A percentile compares a stretch with the other conserved stretches of the same genome.
phyloP scores from a whole-genome alignment of 2,797 vertebrate species.

The Cryptoblepharus egeriae region DNA sequence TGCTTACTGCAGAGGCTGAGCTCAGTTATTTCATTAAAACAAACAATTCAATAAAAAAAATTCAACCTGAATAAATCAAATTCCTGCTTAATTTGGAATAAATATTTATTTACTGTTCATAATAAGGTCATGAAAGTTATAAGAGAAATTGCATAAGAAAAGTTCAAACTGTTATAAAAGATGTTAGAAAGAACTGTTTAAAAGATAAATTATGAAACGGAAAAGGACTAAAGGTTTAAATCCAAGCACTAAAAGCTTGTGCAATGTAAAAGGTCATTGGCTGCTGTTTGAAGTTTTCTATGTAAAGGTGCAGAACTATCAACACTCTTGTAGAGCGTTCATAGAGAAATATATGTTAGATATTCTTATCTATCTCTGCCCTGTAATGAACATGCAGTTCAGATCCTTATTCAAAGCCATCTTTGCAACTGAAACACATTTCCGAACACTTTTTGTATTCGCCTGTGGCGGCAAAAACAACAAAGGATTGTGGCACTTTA shows the following conservation, averaged over 20 bases:
- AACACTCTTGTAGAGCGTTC: no score
- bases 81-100: neutral
- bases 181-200: neutral
- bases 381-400: neutral
- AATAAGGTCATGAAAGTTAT: no score
- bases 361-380: neutral
- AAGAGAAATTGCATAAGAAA: no score
- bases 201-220: neutral
- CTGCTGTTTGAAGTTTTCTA: neutral
- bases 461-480: no score
- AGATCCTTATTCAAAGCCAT: neutral
- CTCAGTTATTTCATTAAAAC: neutral
- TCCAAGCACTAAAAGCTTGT: neutral
- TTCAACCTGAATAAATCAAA: neutral
- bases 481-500: no score
- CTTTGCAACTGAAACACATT: neutral
- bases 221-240: neutral
- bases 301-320: no score
- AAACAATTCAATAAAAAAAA: neutral
- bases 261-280: neutral
- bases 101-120: constrained; percentile 3
- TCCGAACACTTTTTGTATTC: no score
- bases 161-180: neutral
- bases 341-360: neutral
- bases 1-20: neutral